Conservation (phyloP, 2,113 vertebrate species). For the Axis porcinus region DNA sequence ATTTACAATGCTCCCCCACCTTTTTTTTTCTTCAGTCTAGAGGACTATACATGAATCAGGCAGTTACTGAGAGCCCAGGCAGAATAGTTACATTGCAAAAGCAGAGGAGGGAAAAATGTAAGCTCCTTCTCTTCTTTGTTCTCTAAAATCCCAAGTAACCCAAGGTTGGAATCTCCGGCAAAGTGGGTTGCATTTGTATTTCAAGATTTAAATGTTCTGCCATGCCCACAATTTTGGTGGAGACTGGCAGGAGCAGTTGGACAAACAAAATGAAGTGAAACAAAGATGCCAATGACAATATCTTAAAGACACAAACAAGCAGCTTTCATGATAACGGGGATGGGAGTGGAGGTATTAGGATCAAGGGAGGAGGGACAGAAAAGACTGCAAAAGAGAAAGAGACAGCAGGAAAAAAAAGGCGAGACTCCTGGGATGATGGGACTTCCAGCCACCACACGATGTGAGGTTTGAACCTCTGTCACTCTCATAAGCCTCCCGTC, state of each 20-base stretch:
- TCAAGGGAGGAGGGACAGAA: background rate
- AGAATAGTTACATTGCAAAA: background rate
- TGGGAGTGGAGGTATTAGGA: background rate
- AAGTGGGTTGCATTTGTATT: background rate
- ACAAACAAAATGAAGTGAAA: background rate
- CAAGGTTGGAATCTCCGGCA: background rate
- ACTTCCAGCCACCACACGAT: background rate
- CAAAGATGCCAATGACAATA: background rate
- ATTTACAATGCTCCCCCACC: background rate
- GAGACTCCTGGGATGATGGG: background rate
- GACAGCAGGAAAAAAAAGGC: background rate
- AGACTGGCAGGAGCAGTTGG: background rate
- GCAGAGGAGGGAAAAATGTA: background rate
- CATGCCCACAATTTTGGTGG: rapidly evolving
- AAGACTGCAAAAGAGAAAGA: background rate
- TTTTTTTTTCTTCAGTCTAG: background rate
- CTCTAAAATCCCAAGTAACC: background rate
- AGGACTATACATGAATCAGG: background rate
- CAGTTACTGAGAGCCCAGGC: background rate
- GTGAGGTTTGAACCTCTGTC: background rate
- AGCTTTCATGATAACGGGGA: background rate
- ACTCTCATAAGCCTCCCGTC: background rate
- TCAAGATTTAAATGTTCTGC: background rate
- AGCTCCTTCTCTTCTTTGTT: background rate
- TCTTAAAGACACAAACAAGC: background rate